Conservation (phyloP, 64 coral and sea anemone genomes). For the Platygyra sinensis region DNA sequence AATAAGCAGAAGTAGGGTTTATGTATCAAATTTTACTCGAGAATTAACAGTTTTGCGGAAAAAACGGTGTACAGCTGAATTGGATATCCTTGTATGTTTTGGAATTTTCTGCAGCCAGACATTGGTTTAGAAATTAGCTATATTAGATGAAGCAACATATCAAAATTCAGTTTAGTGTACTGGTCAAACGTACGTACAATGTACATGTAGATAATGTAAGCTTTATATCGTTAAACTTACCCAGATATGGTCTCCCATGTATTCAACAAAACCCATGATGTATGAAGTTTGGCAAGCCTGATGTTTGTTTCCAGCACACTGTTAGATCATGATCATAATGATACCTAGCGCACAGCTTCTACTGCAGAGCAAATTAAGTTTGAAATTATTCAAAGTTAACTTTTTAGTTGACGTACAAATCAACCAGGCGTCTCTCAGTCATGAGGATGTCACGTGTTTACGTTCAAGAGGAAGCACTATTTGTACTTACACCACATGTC, state of each 20-base stretch:
- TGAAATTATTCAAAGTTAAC: neutral
- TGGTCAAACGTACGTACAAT: too few species aligned
- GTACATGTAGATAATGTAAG: too few species aligned
- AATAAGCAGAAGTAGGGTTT: too few species aligned
- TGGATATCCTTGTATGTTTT: too few species aligned
- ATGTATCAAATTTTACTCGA: too few species aligned
- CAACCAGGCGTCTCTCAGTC: neutral
- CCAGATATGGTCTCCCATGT: neutral
- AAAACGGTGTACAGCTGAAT: too few species aligned
- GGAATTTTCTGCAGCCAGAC: too few species aligned
- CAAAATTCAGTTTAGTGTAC: too few species aligned
- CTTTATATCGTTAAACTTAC: neutral
- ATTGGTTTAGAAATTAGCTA: too few species aligned
- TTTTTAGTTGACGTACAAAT: neutral
- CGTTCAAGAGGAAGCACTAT: neutral
- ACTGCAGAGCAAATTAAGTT: neutral
- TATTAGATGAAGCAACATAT: too few species aligned
- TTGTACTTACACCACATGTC: neutral
- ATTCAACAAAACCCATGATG: constrained; percentile 11
- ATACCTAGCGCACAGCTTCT: neutral
- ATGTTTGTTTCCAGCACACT: neutral
- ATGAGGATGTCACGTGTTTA: constrained; percentile 1
- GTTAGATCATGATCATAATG: neutral
- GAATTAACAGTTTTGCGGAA: too few species aligned
- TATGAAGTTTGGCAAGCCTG: neutral